These are phyloP conservation scores for Caenorhabditis becei DNA, from an alignment of 2,888 invertebrate species.

Conservation along the genomic window DNA sequence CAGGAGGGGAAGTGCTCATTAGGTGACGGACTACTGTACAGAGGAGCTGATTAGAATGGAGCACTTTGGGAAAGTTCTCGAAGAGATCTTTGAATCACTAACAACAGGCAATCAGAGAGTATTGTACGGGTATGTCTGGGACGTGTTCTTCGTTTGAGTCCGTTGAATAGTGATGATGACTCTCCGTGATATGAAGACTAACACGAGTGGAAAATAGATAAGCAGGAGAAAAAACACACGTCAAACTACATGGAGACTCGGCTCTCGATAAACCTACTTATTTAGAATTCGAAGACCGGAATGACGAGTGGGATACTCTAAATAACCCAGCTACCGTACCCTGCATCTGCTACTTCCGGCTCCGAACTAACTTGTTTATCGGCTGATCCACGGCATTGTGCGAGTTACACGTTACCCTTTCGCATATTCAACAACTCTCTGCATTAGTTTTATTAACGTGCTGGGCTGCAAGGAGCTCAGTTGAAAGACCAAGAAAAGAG, in stretches of 20 bases:
- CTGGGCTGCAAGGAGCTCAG: not conserved
- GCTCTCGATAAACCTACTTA: constrained; percentile 6
- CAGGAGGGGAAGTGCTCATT: constrained; percentile 23
- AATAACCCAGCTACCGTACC: not conserved
- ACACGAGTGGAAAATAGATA: not conserved
- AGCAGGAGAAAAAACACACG: not conserved
- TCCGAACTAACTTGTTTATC: not conserved
- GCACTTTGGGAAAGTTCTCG: no score
- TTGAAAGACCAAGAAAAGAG: not conserved
- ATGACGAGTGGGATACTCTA: not conserved
- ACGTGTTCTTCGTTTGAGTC: no score
- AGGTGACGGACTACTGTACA: constrained; percentile 21
- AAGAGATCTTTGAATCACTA: no score
- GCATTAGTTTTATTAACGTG: constrained; percentile 2
- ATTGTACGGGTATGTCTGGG: no score
- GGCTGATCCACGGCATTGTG: not conserved
- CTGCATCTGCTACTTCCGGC: constrained; percentile 1
- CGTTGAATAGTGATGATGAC: not conserved
- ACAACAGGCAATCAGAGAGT: no score
- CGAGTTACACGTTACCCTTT: not conserved
- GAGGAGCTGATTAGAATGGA: not conserved
- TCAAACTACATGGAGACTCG: not conserved
- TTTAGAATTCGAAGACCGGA: constrained; percentile 1
- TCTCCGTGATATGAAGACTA: not conserved
- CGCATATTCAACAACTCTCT: constrained; percentile 8